Base-by-base conservation (phyloP, 2,888 invertebrate genomes). In the Abrostola triplasia region DNA sequence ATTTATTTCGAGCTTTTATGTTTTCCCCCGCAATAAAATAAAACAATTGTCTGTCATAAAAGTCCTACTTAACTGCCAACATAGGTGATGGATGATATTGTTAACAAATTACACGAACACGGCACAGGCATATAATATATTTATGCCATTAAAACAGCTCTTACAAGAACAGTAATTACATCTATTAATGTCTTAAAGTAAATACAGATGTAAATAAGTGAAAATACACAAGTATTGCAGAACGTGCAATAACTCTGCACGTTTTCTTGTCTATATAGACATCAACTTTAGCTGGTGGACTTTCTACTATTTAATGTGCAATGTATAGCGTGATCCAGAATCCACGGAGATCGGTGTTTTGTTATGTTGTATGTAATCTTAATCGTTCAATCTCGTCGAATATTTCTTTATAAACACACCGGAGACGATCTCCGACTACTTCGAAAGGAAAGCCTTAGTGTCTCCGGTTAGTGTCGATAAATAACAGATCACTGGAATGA, bases 301-400 rank as follows among this genome's bases (percentile, higher is more conserved):
- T 82, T 79, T 82, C 73, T 70, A 74, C 56, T 63, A 57, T 68
- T 68, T 70, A 67, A 69, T 67, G 47, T 64, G 48, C 47, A 49
- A 65, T 66, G 35, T 49, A 42, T 42, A 41, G 47, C 44, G 49
- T 61, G 59, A 70, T 66, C 55, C 47, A 66, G 47, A 59, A 57
- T 38, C 40, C 53, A 57, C 37, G 59, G 52, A 55, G 7, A 37
- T 55, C 48, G 37, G 8, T 0, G 49, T 57, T 54, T 67, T 52
- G 36, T 52, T 54, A 7, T 36, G 12, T 13, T 44, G 7, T 12
- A n/a, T 44, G 44, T 13, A 44, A 13, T 44, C 8, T 8, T 40
- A 10, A 5, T 11, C 5, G 11, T 40, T 40, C 10, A 11, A 40
- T 40, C 11, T 11, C 11, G 11, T 42, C 12, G n/a, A 42, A 6